Percentiles rank a stretch among this genome's conserved stretches.
These are phyloP conservation scores for Piaya cayana DNA, from an alignment of 2,113 vertebrate species.

Conservation along the genomic window DNA sequence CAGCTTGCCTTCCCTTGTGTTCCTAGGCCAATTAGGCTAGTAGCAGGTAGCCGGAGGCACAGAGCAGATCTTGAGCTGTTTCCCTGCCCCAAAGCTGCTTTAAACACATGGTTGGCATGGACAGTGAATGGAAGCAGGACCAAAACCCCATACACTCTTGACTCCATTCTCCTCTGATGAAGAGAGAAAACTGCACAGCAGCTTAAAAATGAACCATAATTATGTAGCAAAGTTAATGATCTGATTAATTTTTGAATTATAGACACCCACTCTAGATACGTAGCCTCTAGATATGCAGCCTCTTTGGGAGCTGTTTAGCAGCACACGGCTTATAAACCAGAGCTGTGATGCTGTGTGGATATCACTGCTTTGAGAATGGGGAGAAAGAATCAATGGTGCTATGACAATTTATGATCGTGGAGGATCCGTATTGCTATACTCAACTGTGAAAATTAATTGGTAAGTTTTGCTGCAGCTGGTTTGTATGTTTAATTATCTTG, in stretches of 20 bases:
- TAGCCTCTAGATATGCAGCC: not conserved
- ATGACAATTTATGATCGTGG: not conserved
- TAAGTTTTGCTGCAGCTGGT: too few species aligned
- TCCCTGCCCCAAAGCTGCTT: not conserved
- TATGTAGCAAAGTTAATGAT: not conserved
- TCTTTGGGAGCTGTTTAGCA: not conserved
- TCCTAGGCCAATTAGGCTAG: not conserved
- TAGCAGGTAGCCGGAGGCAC: constrained; percentile 24
- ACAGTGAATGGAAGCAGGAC: not conserved
- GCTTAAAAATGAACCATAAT: not conserved
- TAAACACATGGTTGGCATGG: not conserved
- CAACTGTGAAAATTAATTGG: too few species aligned
- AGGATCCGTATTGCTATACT: not conserved
- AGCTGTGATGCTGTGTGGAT: not conserved
- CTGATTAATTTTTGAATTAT: not conserved
- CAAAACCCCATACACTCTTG: not conserved
- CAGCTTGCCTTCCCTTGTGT: not conserved
- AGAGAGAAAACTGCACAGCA: not conserved
- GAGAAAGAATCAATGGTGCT: not conserved
- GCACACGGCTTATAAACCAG: not conserved
- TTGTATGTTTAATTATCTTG: too few species aligned
- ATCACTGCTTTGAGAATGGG: not conserved
- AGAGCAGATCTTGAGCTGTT: not conserved
- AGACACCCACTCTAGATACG: not conserved
- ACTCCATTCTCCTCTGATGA: not conserved